Conservation (phyloP, 2,888 invertebrate species). For the Dicyrtomina minuta region DNA sequence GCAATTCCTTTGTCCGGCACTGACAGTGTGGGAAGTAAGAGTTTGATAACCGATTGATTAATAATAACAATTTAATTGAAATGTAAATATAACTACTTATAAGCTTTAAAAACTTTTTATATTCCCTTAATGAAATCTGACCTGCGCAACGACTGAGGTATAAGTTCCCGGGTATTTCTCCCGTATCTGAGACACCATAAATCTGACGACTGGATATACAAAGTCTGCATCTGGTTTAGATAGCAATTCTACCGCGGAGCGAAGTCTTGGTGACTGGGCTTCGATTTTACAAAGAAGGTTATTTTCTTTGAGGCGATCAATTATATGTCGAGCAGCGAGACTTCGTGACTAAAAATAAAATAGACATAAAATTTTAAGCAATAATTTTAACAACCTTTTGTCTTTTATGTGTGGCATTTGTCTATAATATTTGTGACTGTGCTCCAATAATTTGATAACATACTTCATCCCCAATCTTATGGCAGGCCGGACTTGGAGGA, state of each 20-base stretch:
- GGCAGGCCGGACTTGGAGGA: constrained; percentile 45
- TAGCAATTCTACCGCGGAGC: constrained; percentile 51
- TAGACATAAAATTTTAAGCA: not conserved
- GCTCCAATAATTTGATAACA: too few species aligned
- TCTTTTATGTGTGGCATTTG: too few species aligned
- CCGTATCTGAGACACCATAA: constrained; percentile 46
- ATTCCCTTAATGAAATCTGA: too few species aligned
- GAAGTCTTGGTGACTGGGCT: constrained; percentile 49
- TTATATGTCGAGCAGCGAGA: constrained; percentile 48
- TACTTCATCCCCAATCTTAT: constrained; percentile 53
- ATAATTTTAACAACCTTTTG: not conserved
- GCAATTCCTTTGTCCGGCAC: too few species aligned
- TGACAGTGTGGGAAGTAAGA: too few species aligned
- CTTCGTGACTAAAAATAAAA: constrained; percentile 44
- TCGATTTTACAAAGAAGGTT: constrained; percentile 47
- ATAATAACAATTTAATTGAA: too few species aligned
- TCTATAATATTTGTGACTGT: too few species aligned
- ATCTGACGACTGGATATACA: constrained; percentile 48
- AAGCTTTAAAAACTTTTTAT: too few species aligned
- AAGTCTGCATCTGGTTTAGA: constrained; percentile 52
- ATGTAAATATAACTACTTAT: too few species aligned
- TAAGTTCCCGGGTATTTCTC: constrained; percentile 48
- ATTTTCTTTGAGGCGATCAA: constrained; percentile 48
- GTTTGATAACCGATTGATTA: too few species aligned
- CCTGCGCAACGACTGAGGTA: constrained; percentile 47